phyloP scores from a whole-genome alignment of 1,140 invertebrate species.

The Linepithema humile region DNA sequence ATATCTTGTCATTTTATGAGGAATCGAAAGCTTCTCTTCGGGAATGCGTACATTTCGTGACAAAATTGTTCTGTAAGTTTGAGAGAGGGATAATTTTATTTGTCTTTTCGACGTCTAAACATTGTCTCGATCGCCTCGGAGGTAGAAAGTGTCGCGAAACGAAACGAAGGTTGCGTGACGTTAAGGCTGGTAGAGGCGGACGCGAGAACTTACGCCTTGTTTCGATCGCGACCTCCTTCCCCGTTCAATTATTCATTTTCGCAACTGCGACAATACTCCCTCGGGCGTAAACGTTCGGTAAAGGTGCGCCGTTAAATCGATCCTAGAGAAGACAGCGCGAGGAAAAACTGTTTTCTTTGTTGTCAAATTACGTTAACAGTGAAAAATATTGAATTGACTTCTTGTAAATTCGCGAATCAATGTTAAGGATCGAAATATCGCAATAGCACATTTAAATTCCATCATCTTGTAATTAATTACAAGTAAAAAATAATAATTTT shows the following conservation, averaged over 20 bases:
- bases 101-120: not conserved
- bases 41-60: not conserved
- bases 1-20: not conserved
- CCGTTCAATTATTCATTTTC: constrained; percentile 52
- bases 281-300: constrained; percentile 15
- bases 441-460: no score
- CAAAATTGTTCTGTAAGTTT: not conserved
- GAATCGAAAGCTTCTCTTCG: not conserved
- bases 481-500: no score
- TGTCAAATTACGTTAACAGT: not conserved
- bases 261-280: constrained; percentile 38
- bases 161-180: constrained; percentile 61
- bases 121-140: constrained; percentile 68
- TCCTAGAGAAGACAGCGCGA: not conserved
- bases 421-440: not conserved
- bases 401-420: not conserved
- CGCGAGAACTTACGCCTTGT: constrained; percentile 57
- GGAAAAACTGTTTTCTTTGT: not conserved
- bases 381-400: not conserved
- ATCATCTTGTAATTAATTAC: no score
- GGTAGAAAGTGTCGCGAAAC: constrained; percentile 70
- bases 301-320: constrained; percentile 30
- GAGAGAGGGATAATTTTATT: constrained; percentile 9
- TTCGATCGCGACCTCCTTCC: constrained; percentile 43
- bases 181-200: constrained; percentile 46